Evolutionary conservation across 2,113 vertebrate species (phyloP).

Genomic region (Willisornis vidua): DNA sequence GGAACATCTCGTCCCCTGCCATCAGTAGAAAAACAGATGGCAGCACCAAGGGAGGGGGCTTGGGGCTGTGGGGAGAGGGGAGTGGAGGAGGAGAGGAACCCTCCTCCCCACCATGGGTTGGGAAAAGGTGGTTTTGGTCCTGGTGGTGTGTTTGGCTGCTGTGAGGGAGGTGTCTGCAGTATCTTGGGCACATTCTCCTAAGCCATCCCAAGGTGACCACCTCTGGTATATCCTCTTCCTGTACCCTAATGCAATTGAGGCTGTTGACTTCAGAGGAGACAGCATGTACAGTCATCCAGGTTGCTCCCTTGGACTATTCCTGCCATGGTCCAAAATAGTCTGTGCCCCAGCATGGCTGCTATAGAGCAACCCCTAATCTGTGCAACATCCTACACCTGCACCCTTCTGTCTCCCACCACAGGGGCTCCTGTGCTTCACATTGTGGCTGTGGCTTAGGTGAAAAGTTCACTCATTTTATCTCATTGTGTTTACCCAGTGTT

Average conservation of each 20-base stretch:
- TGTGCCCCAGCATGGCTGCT: not conserved
- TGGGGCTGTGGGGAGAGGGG: constrained; percentile 1
- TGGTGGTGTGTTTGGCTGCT: not conserved
- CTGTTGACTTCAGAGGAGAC: not conserved
- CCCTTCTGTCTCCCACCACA: not conserved
- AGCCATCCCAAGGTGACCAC: not conserved
- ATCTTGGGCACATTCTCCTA: not conserved
- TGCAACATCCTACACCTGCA: not conserved
- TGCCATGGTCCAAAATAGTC: not conserved
- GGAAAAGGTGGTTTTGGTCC: not conserved
- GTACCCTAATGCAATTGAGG: not conserved
- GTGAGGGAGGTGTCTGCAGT: not conserved
- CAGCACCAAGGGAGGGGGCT: not conserved
- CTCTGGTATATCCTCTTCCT: not conserved
- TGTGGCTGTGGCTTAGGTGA: not conserved
- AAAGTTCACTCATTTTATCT: not conserved
- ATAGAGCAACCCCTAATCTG: not conserved
- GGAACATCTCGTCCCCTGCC: constrained; percentile 70
- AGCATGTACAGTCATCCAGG: not conserved
- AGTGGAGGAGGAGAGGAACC: not conserved
- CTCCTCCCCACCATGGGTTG: not conserved
- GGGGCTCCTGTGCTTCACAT: not conserved
- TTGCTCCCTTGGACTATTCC: not conserved
- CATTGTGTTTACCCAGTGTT: not conserved
- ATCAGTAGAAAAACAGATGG: constrained; percentile 78